Base-by-base conservation (phyloP, 2,888 invertebrate genomes). In the Alloscopus bannaensis region DNA sequence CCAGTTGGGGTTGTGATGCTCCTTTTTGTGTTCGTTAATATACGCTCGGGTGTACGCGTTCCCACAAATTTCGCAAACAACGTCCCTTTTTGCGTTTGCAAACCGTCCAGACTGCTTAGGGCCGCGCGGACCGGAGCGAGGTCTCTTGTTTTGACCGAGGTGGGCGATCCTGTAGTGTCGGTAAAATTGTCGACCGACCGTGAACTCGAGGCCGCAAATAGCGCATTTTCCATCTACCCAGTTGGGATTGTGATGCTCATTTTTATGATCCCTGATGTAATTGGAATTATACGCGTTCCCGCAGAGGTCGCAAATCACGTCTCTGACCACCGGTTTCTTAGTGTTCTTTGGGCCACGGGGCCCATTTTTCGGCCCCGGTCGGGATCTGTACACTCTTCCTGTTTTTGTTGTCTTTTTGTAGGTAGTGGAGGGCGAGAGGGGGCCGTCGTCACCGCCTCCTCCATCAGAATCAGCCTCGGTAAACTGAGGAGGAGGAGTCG, bases 241-340 rank as follows among this genome's bases (percentile, higher is more conserved):
- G 45, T 76, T 29, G 3, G 76, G 76, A 36, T 76, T 68, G 50
- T 76, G 76, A 24, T 45, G 24, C 36, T 68, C 28, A 3, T 62
- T 31, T 22, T 68, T 68, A 50, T 76, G 76, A 8, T 47, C 50
- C 0, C 6, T 20, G 1, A 76, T 16, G 29, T 68, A 52, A 1
- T 2, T 16, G 6, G 11, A 1, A 18, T 18, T 55, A 28, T 76
- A 76, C 4, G 50, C 31, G 13, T 60, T 52, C 2, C 76, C 76
- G 29, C 76, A 65, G 1, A 40, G 20, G 24, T 66, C 66, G n/a
- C 66, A 59, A n/a, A 59, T 40, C 1, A 36, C 26, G 36, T 66
- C 66, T 2, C 65, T 26, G 1, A 24, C 16, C 1, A 68, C 36
- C 3, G 50, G 13, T 22, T 29, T 22, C 6, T 16, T 36, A 1